phyloP scores from a whole-genome alignment of 2,888 invertebrate species.

The Myopa tessellatipennis region DNA sequence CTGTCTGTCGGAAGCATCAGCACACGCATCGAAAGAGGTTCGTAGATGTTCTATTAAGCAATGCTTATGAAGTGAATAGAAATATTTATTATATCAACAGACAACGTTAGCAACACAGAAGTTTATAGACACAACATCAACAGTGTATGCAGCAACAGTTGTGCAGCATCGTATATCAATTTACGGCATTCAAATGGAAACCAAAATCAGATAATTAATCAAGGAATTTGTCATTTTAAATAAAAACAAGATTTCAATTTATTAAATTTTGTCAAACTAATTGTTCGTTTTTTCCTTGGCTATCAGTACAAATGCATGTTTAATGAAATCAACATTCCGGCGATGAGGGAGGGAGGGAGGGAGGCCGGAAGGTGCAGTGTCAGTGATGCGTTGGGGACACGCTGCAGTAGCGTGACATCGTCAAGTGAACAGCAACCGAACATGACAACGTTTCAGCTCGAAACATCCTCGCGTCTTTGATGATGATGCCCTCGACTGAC shows the following conservation, averaged over 20 bases:
- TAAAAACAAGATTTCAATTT: not conserved
- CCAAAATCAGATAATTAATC: not conserved
- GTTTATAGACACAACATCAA: not conserved
- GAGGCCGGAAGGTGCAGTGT: too few species aligned
- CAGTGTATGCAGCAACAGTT: too few species aligned
- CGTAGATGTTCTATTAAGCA: too few species aligned
- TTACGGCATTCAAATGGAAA: too few species aligned
- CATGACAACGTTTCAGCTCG: conserved; percentile 7
- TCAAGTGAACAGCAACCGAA: conserved; percentile 18
- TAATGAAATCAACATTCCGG: too few species aligned
- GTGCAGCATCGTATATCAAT: too few species aligned
- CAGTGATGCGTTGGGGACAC: not conserved
- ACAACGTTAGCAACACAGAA: not conserved
- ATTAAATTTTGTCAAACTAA: not conserved
- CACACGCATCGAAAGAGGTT: not conserved
- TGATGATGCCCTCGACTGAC: conserved; percentile 56
- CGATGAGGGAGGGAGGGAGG: too few species aligned
- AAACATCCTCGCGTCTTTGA: conserved; percentile 38
- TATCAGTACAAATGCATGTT: too few species aligned
- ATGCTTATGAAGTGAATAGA: too few species aligned
- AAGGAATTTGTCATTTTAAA: not conserved
- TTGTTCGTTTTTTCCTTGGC: too few species aligned
- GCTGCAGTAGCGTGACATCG: not conserved
- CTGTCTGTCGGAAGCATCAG: not conserved
- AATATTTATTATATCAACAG: not conserved